Percentiles rank a stretch among this genome's conserved stretches.
Conservation (phyloP, 2,888 invertebrate genomes). For the Acanthosoma haemorrhoidale region DNA sequence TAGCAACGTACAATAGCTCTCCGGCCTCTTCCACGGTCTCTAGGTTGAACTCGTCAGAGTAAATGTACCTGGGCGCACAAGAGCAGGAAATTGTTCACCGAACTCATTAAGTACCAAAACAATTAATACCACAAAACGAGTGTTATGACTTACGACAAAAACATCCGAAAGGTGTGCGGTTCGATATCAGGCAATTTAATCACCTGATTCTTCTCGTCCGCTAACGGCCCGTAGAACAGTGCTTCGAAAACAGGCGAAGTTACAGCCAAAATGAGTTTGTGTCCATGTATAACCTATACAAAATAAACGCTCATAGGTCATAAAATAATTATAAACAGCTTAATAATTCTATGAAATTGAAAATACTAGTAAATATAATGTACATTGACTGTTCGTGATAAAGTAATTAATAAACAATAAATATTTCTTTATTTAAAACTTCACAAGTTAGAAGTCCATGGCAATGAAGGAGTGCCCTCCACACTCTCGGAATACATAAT, state of each 20-base stretch:
- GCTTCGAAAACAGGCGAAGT: constrained; percentile 64
- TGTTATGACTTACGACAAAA: constrained; percentile 50
- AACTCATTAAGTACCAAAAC: neutral
- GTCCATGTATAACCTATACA: constrained; percentile 45
- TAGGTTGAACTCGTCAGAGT: constrained; percentile 56
- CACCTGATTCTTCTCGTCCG: constrained; percentile 47
- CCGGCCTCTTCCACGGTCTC: constrained; percentile 56
- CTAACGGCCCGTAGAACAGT: constrained; percentile 60
- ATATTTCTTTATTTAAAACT: too few relatives aligned
- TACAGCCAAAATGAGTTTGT: constrained; percentile 59
- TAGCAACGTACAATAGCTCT: constrained; percentile 58
- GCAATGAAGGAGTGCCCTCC: too few relatives aligned
- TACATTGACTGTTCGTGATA: too few relatives aligned
- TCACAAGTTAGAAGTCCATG: too few relatives aligned
- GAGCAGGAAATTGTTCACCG: neutral
- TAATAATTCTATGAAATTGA: neutral
- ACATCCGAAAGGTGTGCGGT: constrained; percentile 55
- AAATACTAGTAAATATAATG: neutral
- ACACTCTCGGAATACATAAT: too few relatives aligned
- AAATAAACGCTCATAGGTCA: too few relatives aligned
- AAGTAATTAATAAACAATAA: too few relatives aligned
- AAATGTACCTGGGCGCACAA: constrained; percentile 50
- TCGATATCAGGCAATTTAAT: constrained; percentile 57
- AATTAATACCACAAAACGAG: too few relatives aligned
- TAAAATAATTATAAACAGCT: constrained; percentile 14